A percentile compares a stretch with the other conserved stretches of the same genome.
These are phyloP conservation scores for Nesidiocoris tenuis DNA, from an alignment of 2,888 invertebrate species.

Conservation along the genomic window DNA sequence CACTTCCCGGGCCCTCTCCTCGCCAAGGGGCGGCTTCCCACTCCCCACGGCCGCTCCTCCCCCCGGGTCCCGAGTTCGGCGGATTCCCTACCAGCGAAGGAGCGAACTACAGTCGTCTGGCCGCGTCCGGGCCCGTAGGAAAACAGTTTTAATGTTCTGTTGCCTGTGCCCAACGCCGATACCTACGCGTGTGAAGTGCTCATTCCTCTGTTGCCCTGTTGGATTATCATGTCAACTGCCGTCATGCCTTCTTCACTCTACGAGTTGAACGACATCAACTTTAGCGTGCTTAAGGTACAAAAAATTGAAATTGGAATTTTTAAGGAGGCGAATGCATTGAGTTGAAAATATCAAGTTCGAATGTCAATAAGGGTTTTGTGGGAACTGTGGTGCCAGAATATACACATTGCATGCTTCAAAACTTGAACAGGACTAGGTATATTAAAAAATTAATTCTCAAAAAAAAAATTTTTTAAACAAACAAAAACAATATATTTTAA, in stretches of 20 bases:
- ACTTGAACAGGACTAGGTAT: no score
- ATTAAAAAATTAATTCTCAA: no score
- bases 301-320: neutral
- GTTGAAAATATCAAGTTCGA: no score
- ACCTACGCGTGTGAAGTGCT: slow-evolving; percentile 43
- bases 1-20: neutral
- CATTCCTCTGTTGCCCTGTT: slow-evolving; percentile 1
- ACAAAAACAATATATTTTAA: no score
- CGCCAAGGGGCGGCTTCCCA: neutral
- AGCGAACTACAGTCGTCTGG: slow-evolving; percentile 37
- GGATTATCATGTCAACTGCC: slow-evolving; percentile 67
- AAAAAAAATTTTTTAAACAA: no score
- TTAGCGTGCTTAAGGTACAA: slow-evolving; percentile 40
- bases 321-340: neutral
- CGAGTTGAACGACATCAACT: slow-evolving; percentile 68
- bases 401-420: no score
- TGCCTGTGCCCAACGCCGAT: slow-evolving; percentile 38
- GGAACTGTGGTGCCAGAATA: no score
- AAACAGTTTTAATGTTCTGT: slow-evolving; percentile 43
- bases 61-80: neutral
- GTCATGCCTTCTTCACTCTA: slow-evolving; percentile 74
- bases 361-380: no score
- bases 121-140: slow-evolving; percentile 44
- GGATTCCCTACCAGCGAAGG: neutral
- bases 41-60: neutral